Evolutionary conservation across 2,888 invertebrate genomes (phyloP).

Genomic region (Cephus pygmeus): DNA sequence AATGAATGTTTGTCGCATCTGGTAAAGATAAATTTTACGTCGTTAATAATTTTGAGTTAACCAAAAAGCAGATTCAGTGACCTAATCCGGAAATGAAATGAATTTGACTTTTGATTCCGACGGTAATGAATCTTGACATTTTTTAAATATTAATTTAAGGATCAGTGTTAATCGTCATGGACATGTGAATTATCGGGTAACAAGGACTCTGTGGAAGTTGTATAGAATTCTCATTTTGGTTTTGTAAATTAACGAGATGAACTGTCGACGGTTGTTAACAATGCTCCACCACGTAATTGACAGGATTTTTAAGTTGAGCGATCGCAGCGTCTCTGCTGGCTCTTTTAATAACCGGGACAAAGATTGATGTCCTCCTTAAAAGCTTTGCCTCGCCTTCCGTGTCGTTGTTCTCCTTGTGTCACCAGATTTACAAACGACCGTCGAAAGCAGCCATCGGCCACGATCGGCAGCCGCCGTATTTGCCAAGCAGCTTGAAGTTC

Average conservation of each 20-base stretch:
- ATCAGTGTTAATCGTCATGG: no score
- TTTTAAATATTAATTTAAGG: neutral
- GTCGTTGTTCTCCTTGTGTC: neutral
- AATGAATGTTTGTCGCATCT: neutral
- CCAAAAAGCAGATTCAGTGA: neutral
- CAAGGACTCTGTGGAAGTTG: neutral
- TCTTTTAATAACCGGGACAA: slow-evolving; percentile 4
- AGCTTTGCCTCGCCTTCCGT: neutral
- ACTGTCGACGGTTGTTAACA: neutral
- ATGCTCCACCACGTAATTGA: neutral
- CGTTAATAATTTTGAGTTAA: neutral
- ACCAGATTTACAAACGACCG: neutral
- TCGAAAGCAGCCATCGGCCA: neutral
- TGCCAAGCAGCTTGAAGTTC: neutral
- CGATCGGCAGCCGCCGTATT: neutral
- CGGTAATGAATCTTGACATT: neutral
- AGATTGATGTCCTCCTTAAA: slow-evolving; percentile 8
- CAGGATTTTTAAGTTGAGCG: neutral
- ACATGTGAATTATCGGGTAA: neutral
- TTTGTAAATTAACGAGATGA: neutral
- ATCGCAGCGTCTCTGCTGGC: neutral
- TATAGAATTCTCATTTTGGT: neutral
- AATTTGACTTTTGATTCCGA: neutral
- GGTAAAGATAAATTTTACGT: neutral
- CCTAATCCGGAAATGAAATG: neutral